These are phyloP conservation scores for Daboia siamensis DNA, from an alignment of 2,113 vertebrate genomes.

Conservation along the genomic window DNA sequence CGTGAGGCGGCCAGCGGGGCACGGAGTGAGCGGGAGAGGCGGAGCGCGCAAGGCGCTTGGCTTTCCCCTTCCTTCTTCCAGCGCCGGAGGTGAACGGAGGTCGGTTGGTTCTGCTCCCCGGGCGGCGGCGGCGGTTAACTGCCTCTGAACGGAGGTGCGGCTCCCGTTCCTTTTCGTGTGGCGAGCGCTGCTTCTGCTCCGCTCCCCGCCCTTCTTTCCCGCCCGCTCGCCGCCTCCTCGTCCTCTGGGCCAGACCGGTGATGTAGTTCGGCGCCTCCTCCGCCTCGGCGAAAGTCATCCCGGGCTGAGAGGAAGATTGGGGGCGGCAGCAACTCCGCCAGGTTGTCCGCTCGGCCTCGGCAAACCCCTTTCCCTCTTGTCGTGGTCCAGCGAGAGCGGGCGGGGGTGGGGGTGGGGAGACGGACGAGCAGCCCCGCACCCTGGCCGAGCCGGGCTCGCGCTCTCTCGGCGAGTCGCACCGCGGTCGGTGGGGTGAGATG, in stretches of 20 bases:
- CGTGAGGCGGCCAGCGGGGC: not conserved
- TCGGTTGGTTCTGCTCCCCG: not conserved
- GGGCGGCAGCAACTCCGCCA: constrained; percentile 15
- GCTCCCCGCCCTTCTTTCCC: no score
- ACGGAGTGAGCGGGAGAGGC: not conserved
- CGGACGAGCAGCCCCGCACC: not conserved
- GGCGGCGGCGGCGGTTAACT: no score
- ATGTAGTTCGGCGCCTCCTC: not conserved
- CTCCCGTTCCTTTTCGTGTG: not conserved
- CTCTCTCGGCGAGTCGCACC: not conserved
- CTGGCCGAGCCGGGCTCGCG: not conserved
- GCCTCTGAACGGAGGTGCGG: not conserved
- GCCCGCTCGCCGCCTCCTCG: not conserved
- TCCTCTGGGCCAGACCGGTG: not conserved
- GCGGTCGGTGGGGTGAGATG: not conserved
- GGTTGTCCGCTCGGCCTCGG: constrained; percentile 4
- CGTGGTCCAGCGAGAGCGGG: not conserved
- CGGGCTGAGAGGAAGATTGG: not conserved
- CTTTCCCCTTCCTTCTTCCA: not conserved
- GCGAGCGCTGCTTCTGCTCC: not conserved
- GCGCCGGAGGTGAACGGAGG: not conserved
- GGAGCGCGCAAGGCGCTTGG: not conserved
- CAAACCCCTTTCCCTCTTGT: not conserved
- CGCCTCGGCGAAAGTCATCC: not conserved
- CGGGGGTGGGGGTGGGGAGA: no score